Percentiles rank a stretch among this genome's conserved stretches.
Conservation (phyloP, 2,113 vertebrate species). For the Chelonoidis abingdonii region DNA sequence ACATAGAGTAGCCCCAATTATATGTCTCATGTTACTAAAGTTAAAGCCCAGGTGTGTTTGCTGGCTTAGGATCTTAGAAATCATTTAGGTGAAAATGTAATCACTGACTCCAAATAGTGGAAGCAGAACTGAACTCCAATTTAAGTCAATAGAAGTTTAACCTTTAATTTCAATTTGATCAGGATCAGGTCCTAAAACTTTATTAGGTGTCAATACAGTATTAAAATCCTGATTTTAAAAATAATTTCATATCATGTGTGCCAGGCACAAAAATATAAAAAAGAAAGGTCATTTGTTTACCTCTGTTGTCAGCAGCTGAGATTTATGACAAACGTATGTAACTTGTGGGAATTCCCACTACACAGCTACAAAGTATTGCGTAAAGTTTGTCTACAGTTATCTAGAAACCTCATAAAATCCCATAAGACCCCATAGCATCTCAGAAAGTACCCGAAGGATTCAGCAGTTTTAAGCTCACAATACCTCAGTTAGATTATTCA, state of each 20-base stretch:
- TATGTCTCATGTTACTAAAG: neutral
- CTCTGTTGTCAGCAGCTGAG: neutral
- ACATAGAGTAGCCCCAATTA: neutral
- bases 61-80: neutral
- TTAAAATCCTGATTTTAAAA: neutral
- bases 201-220: neutral
- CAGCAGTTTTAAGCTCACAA: neutral
- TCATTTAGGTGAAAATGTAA: rapidly evolving
- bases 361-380: neutral
- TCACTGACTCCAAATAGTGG: neutral
- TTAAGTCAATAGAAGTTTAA: neutral
- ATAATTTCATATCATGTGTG: neutral
- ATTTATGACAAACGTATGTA: neutral
- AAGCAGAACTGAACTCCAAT: neutral
- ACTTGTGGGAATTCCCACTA: neutral
- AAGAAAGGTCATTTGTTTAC: neutral
- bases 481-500: neutral
- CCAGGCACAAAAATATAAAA: neutral
- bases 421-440: neutral
- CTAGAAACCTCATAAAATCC: neutral
- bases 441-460: neutral
- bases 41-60: rapidly evolving
- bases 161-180: neutral
- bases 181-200: neutral
- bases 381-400: neutral